Evolutionary conservation across 2,113 vertebrate genomes (phyloP).

Genomic region (Lucifuga dentata): DNA sequence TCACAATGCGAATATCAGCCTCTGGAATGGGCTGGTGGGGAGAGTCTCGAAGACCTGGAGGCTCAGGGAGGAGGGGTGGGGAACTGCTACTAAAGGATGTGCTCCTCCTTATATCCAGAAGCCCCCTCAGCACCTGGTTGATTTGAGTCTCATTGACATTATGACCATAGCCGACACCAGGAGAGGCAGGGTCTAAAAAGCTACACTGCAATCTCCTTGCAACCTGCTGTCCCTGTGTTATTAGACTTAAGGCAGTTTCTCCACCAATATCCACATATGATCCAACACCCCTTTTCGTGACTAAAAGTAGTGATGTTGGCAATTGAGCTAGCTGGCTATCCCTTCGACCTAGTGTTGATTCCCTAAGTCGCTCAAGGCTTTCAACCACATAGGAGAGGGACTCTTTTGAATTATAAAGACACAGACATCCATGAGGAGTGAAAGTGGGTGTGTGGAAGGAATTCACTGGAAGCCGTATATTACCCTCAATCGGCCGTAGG

Average conservation of each 20-base stretch:
- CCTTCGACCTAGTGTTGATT: conserved; percentile 87
- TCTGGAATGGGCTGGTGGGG: conserved; percentile 85
- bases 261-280: conserved; percentile 87
- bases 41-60: conserved; percentile 86
- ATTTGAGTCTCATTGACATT: conserved; percentile 95
- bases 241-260: conserved; percentile 91
- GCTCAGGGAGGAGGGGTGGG: conserved; percentile 82
- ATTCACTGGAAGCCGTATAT: conserved; percentile 96
- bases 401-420: conserved; percentile 98
- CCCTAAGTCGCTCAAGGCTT: conserved; percentile 94
- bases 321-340: conserved; percentile 89
- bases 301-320: conserved; percentile 88
- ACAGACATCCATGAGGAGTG: conserved; percentile 95
- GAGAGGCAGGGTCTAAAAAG: conserved; percentile 91
- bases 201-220: conserved; percentile 93
- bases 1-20: conserved; percentile 89
- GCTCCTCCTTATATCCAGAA: conserved; percentile 92
- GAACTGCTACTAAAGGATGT: conserved; percentile 82
- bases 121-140: conserved; percentile 90
- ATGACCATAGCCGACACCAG: conserved; percentile 91
- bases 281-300: conserved; percentile 91
- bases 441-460: conserved; percentile 96
- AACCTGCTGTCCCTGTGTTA: conserved; percentile 95
- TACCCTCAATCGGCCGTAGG: conserved; percentile 95
- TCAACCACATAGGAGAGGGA: conserved; percentile 94